phyloP scores from a whole-genome alignment of 2,888 invertebrate species.

The Malthinus flaveolus region DNA sequence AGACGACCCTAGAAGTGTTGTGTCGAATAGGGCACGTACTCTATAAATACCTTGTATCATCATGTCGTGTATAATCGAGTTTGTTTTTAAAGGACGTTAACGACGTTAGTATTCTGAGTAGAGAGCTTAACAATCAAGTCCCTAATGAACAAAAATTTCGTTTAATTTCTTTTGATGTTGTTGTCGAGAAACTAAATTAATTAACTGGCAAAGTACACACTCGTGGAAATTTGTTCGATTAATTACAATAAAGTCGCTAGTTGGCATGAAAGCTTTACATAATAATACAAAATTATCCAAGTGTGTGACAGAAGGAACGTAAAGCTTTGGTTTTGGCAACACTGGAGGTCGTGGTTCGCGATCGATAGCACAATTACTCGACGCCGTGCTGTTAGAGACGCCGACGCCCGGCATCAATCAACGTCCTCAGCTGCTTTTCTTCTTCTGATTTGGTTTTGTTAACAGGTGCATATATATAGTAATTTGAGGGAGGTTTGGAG shows the following conservation, averaged over 20 bases:
- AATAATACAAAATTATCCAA: conserved; percentile 2
- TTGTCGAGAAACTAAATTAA: too few relatives aligned
- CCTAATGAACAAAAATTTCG: too few relatives aligned
- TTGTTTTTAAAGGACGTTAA: too few relatives aligned
- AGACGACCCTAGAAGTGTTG: too few relatives aligned
- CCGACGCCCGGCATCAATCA: conserved; percentile 34
- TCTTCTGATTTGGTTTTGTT: conserved; percentile 14
- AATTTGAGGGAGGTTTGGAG: conserved; percentile 2
- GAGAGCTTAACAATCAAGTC: too few relatives aligned
- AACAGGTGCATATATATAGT: conserved; percentile 15
- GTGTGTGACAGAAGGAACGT: not conserved
- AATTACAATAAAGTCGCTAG: not conserved
- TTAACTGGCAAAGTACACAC: too few relatives aligned
- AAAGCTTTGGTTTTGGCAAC: conserved; percentile 25
- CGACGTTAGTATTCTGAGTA: too few relatives aligned
- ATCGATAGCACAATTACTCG: conserved; percentile 38
- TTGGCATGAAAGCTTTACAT: conserved; percentile 1
- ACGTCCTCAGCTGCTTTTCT: conserved; percentile 18
- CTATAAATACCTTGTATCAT: too few relatives aligned
- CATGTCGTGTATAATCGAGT: too few relatives aligned
- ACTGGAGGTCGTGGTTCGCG: conserved; percentile 30
- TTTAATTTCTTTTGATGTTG: too few relatives aligned
- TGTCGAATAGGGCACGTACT: too few relatives aligned
- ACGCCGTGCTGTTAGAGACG: conserved; percentile 39
- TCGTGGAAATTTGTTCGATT: not conserved